Evolutionary conservation across 2,113 vertebrate genomes (phyloP), one percentile per base, ranked within the genome.

Genomic region (western clawed frog (Xenopus tropicalis)): DNA sequence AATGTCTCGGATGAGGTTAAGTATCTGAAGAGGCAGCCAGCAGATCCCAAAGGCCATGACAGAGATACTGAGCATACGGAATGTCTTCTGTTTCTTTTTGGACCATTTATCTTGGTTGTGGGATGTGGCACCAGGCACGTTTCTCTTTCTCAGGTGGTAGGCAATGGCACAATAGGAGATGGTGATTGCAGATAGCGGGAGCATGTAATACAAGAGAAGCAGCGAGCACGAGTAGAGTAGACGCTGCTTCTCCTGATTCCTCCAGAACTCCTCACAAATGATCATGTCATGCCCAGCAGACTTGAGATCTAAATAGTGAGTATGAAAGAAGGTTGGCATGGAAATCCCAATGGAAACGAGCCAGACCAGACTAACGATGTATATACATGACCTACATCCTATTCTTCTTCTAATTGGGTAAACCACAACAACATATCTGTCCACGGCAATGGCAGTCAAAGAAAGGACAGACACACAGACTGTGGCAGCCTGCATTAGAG

Each of bases 191-290:
- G 88, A 78, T 42, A 96, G 86, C 0, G 93, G 94, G 5, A 95
- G 91, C 77, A 93, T 84, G 81, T 94, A 95, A 71, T 92, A 94
- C 71, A 95, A 81, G 66, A 94, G 82, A 56, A 95, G 85, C 70
- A 93, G 87, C 70, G 91, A 78, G 62, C 93, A 94, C 0, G 94
- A 96, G 83, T 96, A 96, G 43, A 94, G 77, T 23, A 93, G 81
- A 14, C 91, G 80, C 29, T 83, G 80, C 4, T 24, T 82, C 82
- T 95, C 90, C 65, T 90, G 77, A 0, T 87, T 87, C 11, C 83
- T 83, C 93, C 94, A 95, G 71, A 93, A 91, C 84, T 96, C 94
- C 77, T 95, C 93, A 0, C 93, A 96, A 73, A 95, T 86, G 17
- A 89, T 84, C 92, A 95, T 89, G 77, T 93, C 82, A 0, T 93